Percentiles rank a stretch among this genome's conserved stretches.
phyloP scores from a whole-genome alignment of 2,888 invertebrate species.

The Meloe dianella region DNA sequence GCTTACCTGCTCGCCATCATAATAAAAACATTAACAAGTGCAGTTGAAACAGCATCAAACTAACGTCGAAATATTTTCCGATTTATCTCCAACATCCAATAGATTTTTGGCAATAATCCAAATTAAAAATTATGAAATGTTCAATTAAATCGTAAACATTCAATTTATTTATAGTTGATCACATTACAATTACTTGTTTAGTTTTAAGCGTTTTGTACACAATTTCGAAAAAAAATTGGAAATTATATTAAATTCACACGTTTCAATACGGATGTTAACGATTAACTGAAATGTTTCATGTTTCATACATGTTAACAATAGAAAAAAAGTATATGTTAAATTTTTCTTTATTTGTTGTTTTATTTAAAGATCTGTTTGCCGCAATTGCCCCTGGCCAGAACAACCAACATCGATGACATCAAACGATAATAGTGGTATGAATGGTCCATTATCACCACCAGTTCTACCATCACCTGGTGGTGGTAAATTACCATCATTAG shows the following conservation, averaged over 20 bases:
- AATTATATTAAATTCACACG: conserved; percentile 13
- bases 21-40: not conserved
- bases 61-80: conserved; percentile 13
- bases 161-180: conserved; percentile 23
- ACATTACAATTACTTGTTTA: conserved; percentile 12
- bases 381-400: conserved; percentile 76
- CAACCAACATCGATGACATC: conserved; percentile 57
- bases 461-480: conserved; percentile 56
- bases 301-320: not conserved
- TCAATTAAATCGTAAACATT: conserved; percentile 20
- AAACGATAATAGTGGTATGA: conserved; percentile 58
- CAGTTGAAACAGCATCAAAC: not conserved
- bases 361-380: conserved; percentile 77
- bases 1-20: conserved; percentile 24
- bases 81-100: conserved; percentile 8
- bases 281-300: conserved; percentile 18
- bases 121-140: conserved; percentile 19
- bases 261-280: conserved; percentile 21
- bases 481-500: conserved; percentile 56
- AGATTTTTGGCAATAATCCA: conserved; percentile 21
- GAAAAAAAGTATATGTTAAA: not conserved
- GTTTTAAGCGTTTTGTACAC: no score
- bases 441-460: conserved; percentile 57
- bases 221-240: not conserved
- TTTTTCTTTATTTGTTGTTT: not conserved